phyloP scores from a whole-genome alignment of 1,140 invertebrate species.

The Hirudo medicinalis region DNA sequence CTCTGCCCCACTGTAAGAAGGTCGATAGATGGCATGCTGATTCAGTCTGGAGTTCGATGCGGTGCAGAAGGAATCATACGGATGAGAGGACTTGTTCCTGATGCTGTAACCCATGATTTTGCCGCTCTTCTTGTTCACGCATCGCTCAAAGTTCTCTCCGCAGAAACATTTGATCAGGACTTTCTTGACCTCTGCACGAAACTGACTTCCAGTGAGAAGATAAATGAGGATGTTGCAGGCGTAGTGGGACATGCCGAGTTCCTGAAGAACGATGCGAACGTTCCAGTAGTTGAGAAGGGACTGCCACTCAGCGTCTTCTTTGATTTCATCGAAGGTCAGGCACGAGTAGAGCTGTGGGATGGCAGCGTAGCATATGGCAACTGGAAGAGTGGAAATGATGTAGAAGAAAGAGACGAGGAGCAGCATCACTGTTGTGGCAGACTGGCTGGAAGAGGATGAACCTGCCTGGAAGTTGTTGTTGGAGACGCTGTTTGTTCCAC shows the following conservation, averaged over 20 bases:
- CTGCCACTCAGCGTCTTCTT: conserved; percentile 28
- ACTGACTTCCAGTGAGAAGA: conserved; percentile 35
- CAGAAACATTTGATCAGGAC: conserved; percentile 17
- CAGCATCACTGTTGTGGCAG: conserved; percentile 35
- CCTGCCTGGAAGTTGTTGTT: background rate
- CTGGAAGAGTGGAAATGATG: conserved; percentile 36
- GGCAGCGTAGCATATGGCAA: conserved; percentile 32
- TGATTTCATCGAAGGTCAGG: conserved; percentile 23
- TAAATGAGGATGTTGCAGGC: conserved; percentile 40
- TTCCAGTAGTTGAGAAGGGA: conserved; percentile 30
- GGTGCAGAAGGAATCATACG: too few relatives aligned
- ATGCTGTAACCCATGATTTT: background rate
- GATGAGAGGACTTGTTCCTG: too few relatives aligned
- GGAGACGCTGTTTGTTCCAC: conserved; percentile 20
- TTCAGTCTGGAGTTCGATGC: too few relatives aligned
- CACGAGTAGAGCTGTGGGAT: background rate
- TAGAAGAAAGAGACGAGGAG: conserved; percentile 38
- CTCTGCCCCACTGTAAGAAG: too few relatives aligned
- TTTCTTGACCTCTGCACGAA: conserved; percentile 33
- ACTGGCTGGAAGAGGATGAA: conserved; percentile 17
- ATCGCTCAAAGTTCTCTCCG: background rate
- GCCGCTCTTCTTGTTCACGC: background rate
- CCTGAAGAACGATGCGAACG: conserved; percentile 31
- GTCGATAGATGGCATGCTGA: too few relatives aligned
- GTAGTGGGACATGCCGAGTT: conserved; percentile 38